These are phyloP conservation scores for Sepiola atlantica DNA, from an alignment of 2,888 invertebrate species.

Conservation along the genomic window DNA sequence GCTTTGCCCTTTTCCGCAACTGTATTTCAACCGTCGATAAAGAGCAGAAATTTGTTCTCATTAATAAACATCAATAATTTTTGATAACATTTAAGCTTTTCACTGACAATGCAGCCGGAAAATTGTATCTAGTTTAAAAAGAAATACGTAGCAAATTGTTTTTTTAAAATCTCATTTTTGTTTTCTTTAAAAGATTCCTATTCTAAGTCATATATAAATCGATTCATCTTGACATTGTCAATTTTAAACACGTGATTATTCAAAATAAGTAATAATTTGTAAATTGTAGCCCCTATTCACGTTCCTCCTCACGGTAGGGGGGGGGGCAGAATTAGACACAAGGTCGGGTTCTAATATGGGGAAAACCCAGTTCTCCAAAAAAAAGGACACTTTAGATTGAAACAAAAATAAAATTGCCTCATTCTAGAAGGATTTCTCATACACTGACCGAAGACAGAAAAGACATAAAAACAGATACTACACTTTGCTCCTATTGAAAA, in stretches of 20 bases:
- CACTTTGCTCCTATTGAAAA: too few relatives aligned
- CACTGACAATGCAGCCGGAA: neutral
- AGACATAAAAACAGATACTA: too few relatives aligned
- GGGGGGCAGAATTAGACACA: too few relatives aligned
- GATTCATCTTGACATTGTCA: neutral
- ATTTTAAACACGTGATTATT: neutral
- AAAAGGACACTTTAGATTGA: too few relatives aligned
- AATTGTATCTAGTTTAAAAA: neutral
- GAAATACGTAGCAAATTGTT: neutral
- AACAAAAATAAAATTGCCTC: too few relatives aligned
- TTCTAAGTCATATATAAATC: neutral
- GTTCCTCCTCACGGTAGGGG: too few relatives aligned
- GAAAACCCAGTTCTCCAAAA: too few relatives aligned
- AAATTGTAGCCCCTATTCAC: neutral
- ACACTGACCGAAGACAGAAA: too few relatives aligned
- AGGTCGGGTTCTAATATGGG: too few relatives aligned
- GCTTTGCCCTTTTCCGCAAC: slow-evolving; percentile 20
- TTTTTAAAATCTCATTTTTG: neutral
- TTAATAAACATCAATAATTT: neutral
- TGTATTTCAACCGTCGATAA: neutral
- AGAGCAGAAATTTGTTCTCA: neutral
- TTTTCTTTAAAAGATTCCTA: neutral
- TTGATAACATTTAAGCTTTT: neutral
- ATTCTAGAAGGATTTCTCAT: too few relatives aligned
- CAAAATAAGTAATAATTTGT: neutral